Conservation (phyloP, 2,888 invertebrate species). For the Polyploca ridens region DNA sequence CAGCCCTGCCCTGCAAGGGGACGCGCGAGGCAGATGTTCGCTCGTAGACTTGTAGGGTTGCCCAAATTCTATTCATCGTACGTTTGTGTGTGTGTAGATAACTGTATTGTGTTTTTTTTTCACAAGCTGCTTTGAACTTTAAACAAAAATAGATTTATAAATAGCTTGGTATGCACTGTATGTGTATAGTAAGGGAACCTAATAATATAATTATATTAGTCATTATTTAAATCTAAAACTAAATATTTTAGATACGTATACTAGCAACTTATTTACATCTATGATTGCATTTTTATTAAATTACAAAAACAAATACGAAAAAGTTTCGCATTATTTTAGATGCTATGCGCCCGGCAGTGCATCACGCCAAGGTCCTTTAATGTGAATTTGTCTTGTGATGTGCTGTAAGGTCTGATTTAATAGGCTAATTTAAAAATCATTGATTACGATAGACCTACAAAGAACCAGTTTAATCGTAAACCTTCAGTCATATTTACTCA, state of each 20-base stretch:
- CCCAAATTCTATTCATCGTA: slow-evolving; percentile 40
- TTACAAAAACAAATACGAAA: too few relatives aligned
- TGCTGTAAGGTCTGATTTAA: neutral
- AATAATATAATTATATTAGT: too few relatives aligned
- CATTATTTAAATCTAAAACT: neutral
- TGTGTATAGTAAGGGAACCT: too few relatives aligned
- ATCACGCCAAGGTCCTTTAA: neutral
- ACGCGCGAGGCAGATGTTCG: slow-evolving; percentile 74
- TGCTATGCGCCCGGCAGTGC: neutral
- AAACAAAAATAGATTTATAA: too few relatives aligned
- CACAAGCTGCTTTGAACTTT: neutral
- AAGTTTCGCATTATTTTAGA: neutral
- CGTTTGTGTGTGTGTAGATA: neutral
- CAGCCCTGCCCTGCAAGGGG: slow-evolving; percentile 38
- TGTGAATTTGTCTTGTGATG: neutral
- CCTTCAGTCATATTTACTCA: neutral
- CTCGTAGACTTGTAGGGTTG: slow-evolving; percentile 51
- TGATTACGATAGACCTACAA: neutral
- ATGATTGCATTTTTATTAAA: too few relatives aligned
- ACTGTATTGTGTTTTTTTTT: neutral
- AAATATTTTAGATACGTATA: too few relatives aligned
- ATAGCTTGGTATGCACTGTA: too few relatives aligned
- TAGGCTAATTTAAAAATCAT: neutral
- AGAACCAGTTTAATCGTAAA: slow-evolving; percentile 1
- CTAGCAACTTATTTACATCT: too few relatives aligned